Percentiles rank a stretch among this genome's conserved stretches.
Evolutionary conservation across 2,113 vertebrate species (phyloP).

Genomic region (Orientallactaga bullata): DNA sequence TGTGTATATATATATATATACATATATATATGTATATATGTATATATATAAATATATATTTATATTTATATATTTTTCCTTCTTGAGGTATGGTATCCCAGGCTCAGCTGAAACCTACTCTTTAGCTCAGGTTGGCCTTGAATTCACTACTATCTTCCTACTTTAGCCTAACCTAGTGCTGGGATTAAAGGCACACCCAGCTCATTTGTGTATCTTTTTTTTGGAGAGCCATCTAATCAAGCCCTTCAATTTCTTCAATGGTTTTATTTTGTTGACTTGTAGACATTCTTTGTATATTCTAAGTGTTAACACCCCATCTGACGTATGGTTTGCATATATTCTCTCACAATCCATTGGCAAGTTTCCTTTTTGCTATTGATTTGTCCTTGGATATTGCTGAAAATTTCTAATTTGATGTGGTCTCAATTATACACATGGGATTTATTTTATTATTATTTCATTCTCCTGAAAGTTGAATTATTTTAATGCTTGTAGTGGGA

Average conservation of each 20-base stretch:
- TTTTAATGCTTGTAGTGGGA: neutral
- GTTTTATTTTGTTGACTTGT: neutral
- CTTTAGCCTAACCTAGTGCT: too few relatives aligned
- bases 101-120: too few relatives aligned
- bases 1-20: too few relatives aligned
- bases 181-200: too few relatives aligned
- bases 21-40: too few relatives aligned
- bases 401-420: neutral
- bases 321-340: neutral
- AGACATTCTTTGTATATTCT: neutral
- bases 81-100: neutral
- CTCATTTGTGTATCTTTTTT: neutral
- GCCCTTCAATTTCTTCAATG: neutral
- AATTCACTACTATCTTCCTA: too few relatives aligned
- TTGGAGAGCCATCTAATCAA: conserved; percentile 5
- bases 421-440: neutral
- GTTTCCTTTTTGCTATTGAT: conserved; percentile 21
- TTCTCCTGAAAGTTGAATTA: conserved; percentile 1
- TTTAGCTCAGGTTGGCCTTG: too few relatives aligned
- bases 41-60: too few relatives aligned
- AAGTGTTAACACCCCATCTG: neutral
- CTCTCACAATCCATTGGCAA: neutral
- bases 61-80: too few relatives aligned
- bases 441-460: conserved; percentile 19
- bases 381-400: neutral